phyloP scores from a whole-genome alignment of 2,888 invertebrate species.

The Ryuthela nishihirai region DNA sequence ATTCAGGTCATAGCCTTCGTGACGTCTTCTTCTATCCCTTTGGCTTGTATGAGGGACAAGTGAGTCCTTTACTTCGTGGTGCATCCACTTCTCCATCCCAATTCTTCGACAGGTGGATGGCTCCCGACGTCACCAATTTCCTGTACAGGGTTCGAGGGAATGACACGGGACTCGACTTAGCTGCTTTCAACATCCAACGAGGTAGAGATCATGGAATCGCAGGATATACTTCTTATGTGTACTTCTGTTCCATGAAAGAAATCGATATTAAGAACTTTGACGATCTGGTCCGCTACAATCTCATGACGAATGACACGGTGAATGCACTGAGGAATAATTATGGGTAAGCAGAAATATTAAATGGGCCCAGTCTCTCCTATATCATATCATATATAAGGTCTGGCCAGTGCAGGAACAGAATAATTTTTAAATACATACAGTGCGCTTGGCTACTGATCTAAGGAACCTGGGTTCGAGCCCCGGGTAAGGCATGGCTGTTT shows the following conservation, averaged over 20 bases:
- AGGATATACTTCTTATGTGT: constrained; percentile 71
- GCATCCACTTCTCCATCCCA: constrained; percentile 1
- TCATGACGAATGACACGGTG: too few species aligned
- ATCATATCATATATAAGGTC: too few species aligned
- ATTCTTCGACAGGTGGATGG: constrained; percentile 1
- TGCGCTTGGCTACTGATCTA: too few species aligned
- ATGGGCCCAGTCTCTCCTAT: too few species aligned
- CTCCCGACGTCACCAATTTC: constrained; percentile 6
- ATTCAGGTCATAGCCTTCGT: neutral
- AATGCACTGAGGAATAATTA: too few species aligned
- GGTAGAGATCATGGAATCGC: constrained; percentile 73
- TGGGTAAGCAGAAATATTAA: too few species aligned
- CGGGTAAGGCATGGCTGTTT: too few species aligned
- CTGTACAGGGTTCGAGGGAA: constrained; percentile 57
- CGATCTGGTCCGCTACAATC: too few species aligned
- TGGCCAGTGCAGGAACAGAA: too few species aligned
- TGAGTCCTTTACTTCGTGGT: neutral
- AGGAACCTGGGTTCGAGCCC: too few species aligned
- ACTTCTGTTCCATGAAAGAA: constrained; percentile 67
- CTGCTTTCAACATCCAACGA: constrained; percentile 71
- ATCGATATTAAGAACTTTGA: constrained; percentile 61
- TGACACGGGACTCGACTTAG: constrained; percentile 73
- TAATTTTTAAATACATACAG: too few species aligned
- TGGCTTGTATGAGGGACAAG: neutral
- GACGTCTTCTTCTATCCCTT: constrained; percentile 2